Percentiles rank a stretch among this genome's conserved stretches.
These are phyloP conservation scores for Forpus xanthops DNA, from an alignment of 2,797 vertebrate genomes.

Conservation along the genomic window DNA sequence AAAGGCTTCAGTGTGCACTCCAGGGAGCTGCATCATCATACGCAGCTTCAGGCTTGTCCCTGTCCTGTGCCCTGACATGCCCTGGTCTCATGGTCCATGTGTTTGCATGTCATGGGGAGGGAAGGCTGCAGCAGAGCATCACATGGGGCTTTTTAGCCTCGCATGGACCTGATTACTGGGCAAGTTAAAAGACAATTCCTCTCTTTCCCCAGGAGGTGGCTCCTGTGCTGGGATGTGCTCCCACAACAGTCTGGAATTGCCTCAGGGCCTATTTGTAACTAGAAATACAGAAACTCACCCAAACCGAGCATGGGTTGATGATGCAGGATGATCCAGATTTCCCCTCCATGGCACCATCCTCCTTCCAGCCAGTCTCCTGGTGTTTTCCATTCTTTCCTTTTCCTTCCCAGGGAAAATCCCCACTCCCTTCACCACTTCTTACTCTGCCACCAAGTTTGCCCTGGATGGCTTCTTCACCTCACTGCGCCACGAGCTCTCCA, in stretches of 20 bases:
- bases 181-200: neutral
- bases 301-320: neutral
- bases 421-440: conserved; percentile 80
- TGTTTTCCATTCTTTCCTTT: neutral
- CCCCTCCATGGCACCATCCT: neutral
- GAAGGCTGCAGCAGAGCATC: neutral
- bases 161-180: neutral
- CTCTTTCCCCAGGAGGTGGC: neutral
- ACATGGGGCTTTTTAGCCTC: neutral
- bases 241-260: neutral
- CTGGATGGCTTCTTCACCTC: conserved; percentile 87
- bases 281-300: neutral
- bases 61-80: neutral
- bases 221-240: neutral
- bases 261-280: neutral
- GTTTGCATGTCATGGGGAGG: neutral
- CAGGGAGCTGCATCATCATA: neutral
- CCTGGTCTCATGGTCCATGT: neutral
- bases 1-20: neutral
- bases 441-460: conserved; percentile 84
- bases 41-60: neutral
- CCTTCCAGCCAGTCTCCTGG: neutral
- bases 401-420: conserved; percentile 78
- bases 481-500: conserved; percentile 80
- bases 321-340: neutral